Base-by-base conservation (phyloP, 2,113 vertebrate species). In the Tretioscincus oriximinensis region DNA sequence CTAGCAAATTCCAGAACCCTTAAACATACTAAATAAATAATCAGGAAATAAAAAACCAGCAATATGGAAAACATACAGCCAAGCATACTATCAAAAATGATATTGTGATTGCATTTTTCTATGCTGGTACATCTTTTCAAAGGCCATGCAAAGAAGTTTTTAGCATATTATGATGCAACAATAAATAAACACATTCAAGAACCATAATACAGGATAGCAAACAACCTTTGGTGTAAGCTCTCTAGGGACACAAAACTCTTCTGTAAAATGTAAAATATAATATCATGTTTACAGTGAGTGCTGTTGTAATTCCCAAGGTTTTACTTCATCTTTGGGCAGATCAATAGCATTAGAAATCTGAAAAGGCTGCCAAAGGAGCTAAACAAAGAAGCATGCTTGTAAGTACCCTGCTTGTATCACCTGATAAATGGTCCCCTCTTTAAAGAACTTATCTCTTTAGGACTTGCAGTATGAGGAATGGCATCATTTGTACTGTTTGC, bases 401-500 rank as follows among this genome's bases (percentile, higher is more conserved):
- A 97, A 96, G 96, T 95, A 96, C 95, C 96, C 96, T 90, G 95
- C 96, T 95, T 96, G 97, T 98, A 98, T 97, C 96, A 96, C 80
- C 97, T 99, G 98, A 99, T 98, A 97, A 99, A 99, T 99, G 96
- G 97, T 92, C 92, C 95, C 96, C 98, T 99, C 97, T 99, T 99
- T 98, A 99, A 97, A 96, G 97, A 97, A 98, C 98, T 99, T 99
- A 99, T 99, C 98, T 98, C 97, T 97, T 95, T 95, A 97, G 96
- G 97, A 97, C 97, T 97, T 94, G 95, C 95, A 90, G 95, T 95
- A 97, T 99, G 98, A 99, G 97, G 96, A 97, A 99, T 99, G 97
- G 98, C 96, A 97, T 98, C 97, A 98, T 99, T 99, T 99, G 97
- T 98, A 98, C 97, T 95, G 95, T 95, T 95, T 97, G 97, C 97